phyloP scores from a whole-genome alignment of 2,797 vertebrate genomes.

The Odontamblyopus lacepedii region DNA sequence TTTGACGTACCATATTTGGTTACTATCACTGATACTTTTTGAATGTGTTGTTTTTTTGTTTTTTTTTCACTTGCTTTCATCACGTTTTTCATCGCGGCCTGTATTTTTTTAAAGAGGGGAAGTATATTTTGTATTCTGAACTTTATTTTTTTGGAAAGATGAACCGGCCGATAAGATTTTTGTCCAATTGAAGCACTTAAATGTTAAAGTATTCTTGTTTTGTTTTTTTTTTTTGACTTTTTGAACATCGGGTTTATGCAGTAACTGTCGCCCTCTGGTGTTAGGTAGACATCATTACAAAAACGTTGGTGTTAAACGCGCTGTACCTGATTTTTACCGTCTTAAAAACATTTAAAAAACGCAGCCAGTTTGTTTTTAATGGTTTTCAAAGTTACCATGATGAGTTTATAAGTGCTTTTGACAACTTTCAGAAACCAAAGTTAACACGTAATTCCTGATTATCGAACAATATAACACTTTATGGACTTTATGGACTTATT shows the following conservation, averaged over 20 bases:
- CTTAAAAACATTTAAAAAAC: too few relatives aligned
- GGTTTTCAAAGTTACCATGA: too few relatives aligned
- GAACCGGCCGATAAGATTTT: conserved; percentile 46
- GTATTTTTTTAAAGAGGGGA: conserved; percentile 25
- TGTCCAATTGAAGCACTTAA: conserved; percentile 70
- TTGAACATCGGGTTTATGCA: background rate
- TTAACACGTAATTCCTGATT: too few relatives aligned
- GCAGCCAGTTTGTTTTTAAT: too few relatives aligned
- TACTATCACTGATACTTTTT: conserved; percentile 70
- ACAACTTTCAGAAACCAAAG: too few relatives aligned
- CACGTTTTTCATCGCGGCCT: conserved; percentile 47
- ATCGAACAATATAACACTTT: too few relatives aligned
- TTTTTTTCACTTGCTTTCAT: conserved; percentile 59
- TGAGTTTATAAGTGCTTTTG: too few relatives aligned
- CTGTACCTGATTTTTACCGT: too few relatives aligned
- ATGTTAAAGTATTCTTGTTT: conserved; percentile 48
- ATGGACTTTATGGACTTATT: too few relatives aligned
- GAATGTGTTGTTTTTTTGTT: conserved; percentile 48
- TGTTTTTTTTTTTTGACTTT: conserved; percentile 18
- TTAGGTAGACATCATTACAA: conserved; percentile 38
- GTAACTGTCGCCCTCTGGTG: conserved; percentile 54
- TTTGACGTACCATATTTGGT: conserved; percentile 78
- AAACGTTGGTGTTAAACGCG: conserved; percentile 14
- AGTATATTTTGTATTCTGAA: conserved; percentile 57
- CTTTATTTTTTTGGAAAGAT: conserved; percentile 44